Evolutionary conservation across 2,113 vertebrate genomes (phyloP).

Genomic region (Eudyptes chrysolophus): DNA sequence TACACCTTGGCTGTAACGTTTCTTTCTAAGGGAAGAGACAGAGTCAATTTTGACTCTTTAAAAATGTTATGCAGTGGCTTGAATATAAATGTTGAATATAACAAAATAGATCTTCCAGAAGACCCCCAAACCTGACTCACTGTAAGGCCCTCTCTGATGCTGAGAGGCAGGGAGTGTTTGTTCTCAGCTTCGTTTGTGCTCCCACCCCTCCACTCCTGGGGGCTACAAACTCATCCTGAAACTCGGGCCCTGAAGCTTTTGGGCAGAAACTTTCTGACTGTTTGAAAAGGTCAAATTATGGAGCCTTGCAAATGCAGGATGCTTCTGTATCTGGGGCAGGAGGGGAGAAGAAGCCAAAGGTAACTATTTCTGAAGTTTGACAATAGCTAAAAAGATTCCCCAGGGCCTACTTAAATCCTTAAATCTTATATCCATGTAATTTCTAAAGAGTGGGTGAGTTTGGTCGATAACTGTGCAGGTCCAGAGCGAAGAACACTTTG

Average conservation of each 20-base stretch:
- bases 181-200: neutral
- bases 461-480: neutral
- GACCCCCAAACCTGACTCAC: neutral
- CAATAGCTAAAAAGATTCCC: neutral
- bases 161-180: neutral
- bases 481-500: neutral
- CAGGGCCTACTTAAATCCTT: neutral
- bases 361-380: neutral
- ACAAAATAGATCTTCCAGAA: neutral
- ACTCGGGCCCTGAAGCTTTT: neutral
- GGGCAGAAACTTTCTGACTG: neutral
- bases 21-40: neutral
- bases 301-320: neutral
- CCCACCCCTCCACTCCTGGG: neutral
- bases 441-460: neutral
- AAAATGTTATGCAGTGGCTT: neutral
- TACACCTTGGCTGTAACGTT: neutral
- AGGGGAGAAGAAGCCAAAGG: neutral
- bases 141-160: neutral
- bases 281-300: neutral
- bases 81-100: neutral
- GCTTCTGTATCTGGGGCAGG: neutral
- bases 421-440: neutral
- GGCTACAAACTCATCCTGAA: neutral
- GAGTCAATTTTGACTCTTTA: neutral